Evolutionary conservation across 2,797 vertebrate genomes (phyloP), one percentile per base, ranked within the genome.

Genomic region (Argentina silus): DNA sequence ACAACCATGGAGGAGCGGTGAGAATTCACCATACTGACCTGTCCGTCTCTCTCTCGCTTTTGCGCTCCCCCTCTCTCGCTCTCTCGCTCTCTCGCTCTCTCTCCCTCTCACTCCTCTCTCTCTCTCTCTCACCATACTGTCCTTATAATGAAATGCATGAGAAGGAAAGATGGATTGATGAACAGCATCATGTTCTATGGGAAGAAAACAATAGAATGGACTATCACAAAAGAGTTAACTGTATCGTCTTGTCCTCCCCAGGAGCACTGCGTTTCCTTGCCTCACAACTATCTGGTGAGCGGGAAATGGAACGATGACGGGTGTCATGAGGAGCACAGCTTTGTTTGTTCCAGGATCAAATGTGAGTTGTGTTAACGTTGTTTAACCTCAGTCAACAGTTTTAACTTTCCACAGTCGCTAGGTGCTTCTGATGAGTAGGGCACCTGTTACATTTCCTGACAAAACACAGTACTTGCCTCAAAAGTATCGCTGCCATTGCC

Each of bases 291-390:
- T 11, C 81, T 86, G 61, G 48, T 78, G 73, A 90, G 69, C 0
- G 94, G 94, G 42, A 92, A 21, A 79, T 95, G 94, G 94, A 94
- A 93, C 10, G 94, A 94, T 2, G 93, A 93, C 9, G 80, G 67
- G 19, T 94, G 94, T 42, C 74, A 83, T 0, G 83, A 76, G 14
- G 8, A 77, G 7, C 83, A 85, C 1, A 93, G 93, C 83, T 95
- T 93, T 12, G 90, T 94, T 65, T 95, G 94, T 89, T 94, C 48
- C 82, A 89, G 47, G 71, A 92, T 81, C 81, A 95, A 94, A 92
- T 93, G 94, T 95, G 57, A 81, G 90, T 47, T 47, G 0, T 17
- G 57, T 48, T n/a, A n/a, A n/a, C n/a, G n/a, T 1, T 36, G 27
- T 36, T 36, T 36, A 36, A 36, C 27, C 27, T 36, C 27, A 36